These are phyloP conservation scores for Sitta europaea DNA, from an alignment of 2,113 vertebrate genomes.

Conservation along the genomic window DNA sequence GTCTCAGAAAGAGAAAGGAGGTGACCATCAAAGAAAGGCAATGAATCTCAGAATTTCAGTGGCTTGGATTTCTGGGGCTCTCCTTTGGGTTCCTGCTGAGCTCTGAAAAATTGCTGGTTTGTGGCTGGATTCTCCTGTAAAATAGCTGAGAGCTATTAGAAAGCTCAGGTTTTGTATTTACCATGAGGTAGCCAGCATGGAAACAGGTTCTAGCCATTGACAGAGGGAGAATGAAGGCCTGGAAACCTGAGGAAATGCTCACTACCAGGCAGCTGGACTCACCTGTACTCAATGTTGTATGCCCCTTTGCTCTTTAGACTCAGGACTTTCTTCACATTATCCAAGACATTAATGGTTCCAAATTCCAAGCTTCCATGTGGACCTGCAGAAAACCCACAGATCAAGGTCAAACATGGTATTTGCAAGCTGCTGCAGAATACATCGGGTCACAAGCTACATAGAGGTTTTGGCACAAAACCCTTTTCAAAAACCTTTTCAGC, in stretches of 20 bases:
- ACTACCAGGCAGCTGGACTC: not conserved
- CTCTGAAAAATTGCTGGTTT: no score
- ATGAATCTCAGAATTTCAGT: not conserved
- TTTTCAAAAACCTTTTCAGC: no score
- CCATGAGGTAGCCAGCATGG: not conserved
- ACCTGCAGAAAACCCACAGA: slow-evolving; percentile 19
- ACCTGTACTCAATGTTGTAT: slow-evolving; percentile 86
- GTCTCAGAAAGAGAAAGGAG: not conserved
- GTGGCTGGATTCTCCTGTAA: not conserved
- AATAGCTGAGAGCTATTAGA: not conserved
- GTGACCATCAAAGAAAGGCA: not conserved
- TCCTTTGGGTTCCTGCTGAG: not conserved
- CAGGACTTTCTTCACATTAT: slow-evolving; percentile 73
- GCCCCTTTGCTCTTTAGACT: slow-evolving; percentile 86
- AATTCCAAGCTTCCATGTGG: slow-evolving; percentile 81
- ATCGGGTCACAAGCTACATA: not conserved
- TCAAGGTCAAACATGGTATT: not conserved
- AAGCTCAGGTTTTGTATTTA: not conserved
- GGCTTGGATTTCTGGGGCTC: not conserved
- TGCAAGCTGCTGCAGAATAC: not conserved
- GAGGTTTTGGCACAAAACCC: not conserved
- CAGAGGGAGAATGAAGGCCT: no score
- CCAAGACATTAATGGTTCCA: slow-evolving; percentile 78
- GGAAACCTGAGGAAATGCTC: no score
- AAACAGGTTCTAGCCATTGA: no score